Conservation (phyloP, 2,113 vertebrate species). For the Herpailurus yagouaroundi region DNA sequence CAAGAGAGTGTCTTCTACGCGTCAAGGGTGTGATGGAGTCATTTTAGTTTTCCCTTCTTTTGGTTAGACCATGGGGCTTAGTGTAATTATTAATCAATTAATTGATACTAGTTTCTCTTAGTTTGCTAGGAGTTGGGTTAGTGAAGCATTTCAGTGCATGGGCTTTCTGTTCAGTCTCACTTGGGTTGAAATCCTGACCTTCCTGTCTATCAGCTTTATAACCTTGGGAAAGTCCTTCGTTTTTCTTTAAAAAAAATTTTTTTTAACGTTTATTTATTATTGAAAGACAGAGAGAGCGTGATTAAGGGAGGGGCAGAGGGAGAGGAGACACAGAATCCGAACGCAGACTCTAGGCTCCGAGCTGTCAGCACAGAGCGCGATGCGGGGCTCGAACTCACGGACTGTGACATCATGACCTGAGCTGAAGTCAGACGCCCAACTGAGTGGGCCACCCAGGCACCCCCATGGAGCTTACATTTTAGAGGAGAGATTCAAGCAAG, state of each 20-base stretch:
- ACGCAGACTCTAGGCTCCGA: too few relatives aligned
- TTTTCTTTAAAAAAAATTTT: background rate
- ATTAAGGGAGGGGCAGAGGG: too few relatives aligned
- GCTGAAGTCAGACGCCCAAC: too few relatives aligned
- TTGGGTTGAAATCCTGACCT: background rate
- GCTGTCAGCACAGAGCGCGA: too few relatives aligned
- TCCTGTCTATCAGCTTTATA: background rate
- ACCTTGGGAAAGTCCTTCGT: background rate
- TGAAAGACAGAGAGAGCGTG: too few relatives aligned
- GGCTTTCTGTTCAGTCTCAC: background rate
- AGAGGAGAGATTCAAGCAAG: background rate
- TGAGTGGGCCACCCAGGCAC: too few relatives aligned
- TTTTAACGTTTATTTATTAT: too few relatives aligned
- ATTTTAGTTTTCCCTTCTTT: slow-evolving; percentile 15
- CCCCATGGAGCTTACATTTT: background rate
- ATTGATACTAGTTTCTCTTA: background rate
- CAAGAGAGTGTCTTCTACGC: slow-evolving; percentile 29
- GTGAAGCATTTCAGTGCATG: background rate
- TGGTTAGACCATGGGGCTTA: background rate
- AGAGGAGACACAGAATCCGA: too few relatives aligned
- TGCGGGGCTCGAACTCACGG: too few relatives aligned
- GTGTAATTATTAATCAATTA: background rate
- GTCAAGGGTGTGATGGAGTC: background rate
- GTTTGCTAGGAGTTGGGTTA: background rate
- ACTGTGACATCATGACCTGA: too few relatives aligned